Evolutionary conservation across 1,140 invertebrate species (phyloP), one percentile per base, ranked within the genome.

Genomic region (Anadara kagoshimensis): DNA sequence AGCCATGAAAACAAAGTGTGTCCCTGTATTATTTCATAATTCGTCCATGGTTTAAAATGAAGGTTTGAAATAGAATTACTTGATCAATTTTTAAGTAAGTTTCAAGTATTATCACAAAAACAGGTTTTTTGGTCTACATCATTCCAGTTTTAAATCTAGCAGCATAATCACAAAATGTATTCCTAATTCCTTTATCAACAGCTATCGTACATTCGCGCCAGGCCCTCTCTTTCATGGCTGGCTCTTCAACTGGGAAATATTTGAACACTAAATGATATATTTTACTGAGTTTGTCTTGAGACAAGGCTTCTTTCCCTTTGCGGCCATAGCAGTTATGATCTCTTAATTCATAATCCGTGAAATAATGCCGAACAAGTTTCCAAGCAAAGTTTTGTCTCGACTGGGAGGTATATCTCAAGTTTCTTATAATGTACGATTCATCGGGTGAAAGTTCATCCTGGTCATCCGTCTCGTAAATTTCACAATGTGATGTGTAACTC

Each of bases 281-380:
- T 43, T 51, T 69, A 44, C 29, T n/a, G 14, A 69, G 36, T 43
- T 69, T 69, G 8, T 51, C 67, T 5, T 14, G 44, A 44, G 51
- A n/a, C 26, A 69, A 49, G 5, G 67, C 49, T 10, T 14, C n/a
- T 44, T 69, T 69, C 1, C 67, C 67, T 26, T 56, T 69, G 11
- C 67, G 45, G 12, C 67, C 67, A 69, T 47, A 69, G 53, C 67
- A 69, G 44, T 69, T 69, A n/a, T 69, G 67, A 36, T 69, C 67
- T 26, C 53, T 61, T n/a, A 69, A 41, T 62, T 69, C 67, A 36
- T 45, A 62, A 44, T 69, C 67, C 5, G 22, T 53, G 24, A 62
- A 69, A 22, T 53, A 61, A 24, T 61, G 59, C 24, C 67, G 20
- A 16, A 69, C 67, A 20, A 69, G 67, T 24, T 43, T 61, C 67